Percentiles rank a stretch among this genome's conserved stretches.
phyloP scores from a whole-genome alignment of 2,888 invertebrate species.

The Amiota minor region DNA sequence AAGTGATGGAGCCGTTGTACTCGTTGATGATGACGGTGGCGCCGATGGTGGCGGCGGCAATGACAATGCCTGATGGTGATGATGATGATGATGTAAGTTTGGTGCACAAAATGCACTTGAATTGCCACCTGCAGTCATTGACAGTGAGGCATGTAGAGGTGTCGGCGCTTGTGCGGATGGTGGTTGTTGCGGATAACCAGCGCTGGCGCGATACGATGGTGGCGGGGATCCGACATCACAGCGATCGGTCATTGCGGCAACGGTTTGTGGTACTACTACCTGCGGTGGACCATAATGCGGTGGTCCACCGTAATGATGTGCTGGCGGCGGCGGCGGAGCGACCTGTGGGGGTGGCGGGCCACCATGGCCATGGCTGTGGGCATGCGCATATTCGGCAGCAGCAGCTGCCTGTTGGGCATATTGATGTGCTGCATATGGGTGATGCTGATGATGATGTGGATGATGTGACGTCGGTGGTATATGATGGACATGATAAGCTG shows the following conservation, averaged over 20 bases:
- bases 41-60: conserved; percentile 42
- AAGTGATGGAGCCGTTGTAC: conserved; percentile 17
- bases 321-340: conserved; percentile 51
- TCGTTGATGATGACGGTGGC: conserved; percentile 44
- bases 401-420: conserved; percentile 44
- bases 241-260: conserved; percentile 50
- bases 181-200: conserved; percentile 50
- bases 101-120: conserved; percentile 73
- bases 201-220: conserved; percentile 64
- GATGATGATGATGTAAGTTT: conserved; percentile 69
- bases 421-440: conserved; percentile 62
- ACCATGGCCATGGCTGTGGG: conserved; percentile 51
- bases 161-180: conserved; percentile 40
- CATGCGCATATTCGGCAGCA: conserved; percentile 59
- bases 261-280: conserved; percentile 29
- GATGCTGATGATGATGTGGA: conserved; percentile 65
- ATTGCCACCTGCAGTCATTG: conserved; percentile 63
- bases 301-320: conserved; percentile 47
- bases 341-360: conserved; percentile 50
- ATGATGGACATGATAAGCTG: conserved; percentile 69
- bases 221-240: conserved; percentile 68
- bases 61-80: conserved; percentile 59
- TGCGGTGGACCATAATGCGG: conserved; percentile 48
- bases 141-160: conserved; percentile 56
- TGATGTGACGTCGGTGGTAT: conserved; percentile 58